These are phyloP conservation scores for Marmota monax DNA, from an alignment of 2,113 vertebrate genomes.

Conservation along the genomic window DNA sequence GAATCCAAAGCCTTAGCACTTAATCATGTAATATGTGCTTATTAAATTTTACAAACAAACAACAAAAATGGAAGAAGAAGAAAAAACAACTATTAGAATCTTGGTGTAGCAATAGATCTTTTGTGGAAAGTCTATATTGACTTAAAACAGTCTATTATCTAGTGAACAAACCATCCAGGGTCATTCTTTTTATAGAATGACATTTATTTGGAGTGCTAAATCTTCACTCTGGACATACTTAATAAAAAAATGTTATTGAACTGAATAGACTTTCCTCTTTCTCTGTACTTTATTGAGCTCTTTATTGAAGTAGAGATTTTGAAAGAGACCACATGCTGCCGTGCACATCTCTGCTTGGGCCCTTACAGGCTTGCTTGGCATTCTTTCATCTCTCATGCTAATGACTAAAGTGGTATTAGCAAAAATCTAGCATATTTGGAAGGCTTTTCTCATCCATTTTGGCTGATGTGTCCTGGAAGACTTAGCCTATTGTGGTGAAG, in stretches of 20 bases:
- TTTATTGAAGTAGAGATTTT: background rate
- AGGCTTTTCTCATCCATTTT: background rate
- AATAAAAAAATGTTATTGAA: background rate
- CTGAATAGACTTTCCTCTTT: background rate
- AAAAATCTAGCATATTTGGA: constrained; percentile 19
- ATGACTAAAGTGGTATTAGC: constrained; percentile 33
- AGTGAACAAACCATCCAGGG: background rate
- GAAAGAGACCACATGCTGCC: background rate
- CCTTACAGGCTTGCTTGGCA: background rate
- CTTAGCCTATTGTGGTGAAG: background rate
- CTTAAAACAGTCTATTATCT: background rate
- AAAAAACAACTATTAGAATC: background rate
- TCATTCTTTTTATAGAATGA: background rate
- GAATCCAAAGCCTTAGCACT: background rate
- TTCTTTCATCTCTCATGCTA: background rate
- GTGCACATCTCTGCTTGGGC: background rate
- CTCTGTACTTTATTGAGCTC: background rate
- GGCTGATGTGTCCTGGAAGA: background rate
- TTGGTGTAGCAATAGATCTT: background rate
- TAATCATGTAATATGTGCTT: background rate
- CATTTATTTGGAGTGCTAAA: background rate
- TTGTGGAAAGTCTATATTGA: background rate
- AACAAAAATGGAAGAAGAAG: background rate
- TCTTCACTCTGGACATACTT: background rate
- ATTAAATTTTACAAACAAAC: background rate